phyloP scores from a whole-genome alignment of 2,888 invertebrate species.

The Lacanobia wlatinum region DNA sequence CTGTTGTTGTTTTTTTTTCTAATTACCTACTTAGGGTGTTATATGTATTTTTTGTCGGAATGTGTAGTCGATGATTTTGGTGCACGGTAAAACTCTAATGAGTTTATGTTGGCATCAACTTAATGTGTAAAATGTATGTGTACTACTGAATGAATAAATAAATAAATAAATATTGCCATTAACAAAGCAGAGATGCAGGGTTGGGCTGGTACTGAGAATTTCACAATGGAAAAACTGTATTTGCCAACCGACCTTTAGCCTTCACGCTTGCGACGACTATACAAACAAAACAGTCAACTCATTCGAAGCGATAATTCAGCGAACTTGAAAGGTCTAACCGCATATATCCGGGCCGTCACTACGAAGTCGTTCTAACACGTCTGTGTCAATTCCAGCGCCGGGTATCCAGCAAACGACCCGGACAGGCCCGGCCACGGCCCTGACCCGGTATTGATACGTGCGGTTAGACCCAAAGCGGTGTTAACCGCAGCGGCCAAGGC shows the following conservation, averaged over 20 bases:
- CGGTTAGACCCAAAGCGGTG: constrained; percentile 16
- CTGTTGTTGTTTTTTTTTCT: too few relatives aligned
- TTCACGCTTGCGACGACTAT: background rate
- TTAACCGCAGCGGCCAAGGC: constrained; percentile 1
- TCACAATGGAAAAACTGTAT: background rate
- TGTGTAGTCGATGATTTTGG: too few relatives aligned
- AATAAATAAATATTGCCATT: too few relatives aligned
- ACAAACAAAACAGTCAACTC: background rate
- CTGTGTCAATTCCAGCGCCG: background rate
- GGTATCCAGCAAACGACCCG: background rate
- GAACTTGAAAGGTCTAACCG: background rate
- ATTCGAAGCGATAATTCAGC: background rate
- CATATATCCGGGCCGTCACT: background rate
- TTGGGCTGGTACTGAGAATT: background rate
- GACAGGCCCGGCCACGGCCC: background rate
- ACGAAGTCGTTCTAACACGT: background rate
- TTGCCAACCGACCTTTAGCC: background rate
- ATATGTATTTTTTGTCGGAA: too few relatives aligned
- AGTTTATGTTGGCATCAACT: too few relatives aligned
- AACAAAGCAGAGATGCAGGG: too few relatives aligned
- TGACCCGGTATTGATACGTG: constrained; percentile 12
- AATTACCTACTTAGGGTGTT: too few relatives aligned
- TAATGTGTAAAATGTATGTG: too few relatives aligned
- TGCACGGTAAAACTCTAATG: too few relatives aligned
- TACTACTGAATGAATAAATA: too few relatives aligned